Evolutionary conservation across 30 jellyfish, hydroid and myxozoan species (phyloP), one percentile per base, ranked within the genome.

Genomic region (Aurelia aurita): DNA sequence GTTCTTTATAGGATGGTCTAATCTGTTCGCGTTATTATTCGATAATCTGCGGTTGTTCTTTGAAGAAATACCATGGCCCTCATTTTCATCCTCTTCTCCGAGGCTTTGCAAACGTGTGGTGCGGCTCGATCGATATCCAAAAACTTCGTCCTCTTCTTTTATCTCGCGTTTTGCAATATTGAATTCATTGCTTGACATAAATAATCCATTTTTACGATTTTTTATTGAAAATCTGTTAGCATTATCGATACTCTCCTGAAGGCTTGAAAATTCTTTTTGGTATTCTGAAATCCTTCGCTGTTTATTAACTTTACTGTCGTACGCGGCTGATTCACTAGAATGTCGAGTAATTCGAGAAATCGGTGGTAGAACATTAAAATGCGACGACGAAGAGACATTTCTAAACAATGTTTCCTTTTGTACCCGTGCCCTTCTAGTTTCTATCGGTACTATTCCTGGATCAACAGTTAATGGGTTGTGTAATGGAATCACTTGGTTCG

Each of bases 401-500:
- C 51, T 6, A 39, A 39, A 39, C 15, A 39, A 39, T 39, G 51
- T 39, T 39, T 39, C 51, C 51, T 39, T 39, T 39, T 39, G 51
- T 9, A 39, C 51, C 51, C 51, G 51, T 39, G 9, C 51, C 9
- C 51, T 39, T 19, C 5, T 57, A 1, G 49, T 39, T 16, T 26
- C 68, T 6, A 25, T 47, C 6, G 27, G 54, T 19, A 80, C 71
- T 12, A 55, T 19, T 29, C 39, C 45, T 10, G 93, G 80, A 12
- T 23, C 74, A 14, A 3, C 47, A 16, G 18, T 28, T 13, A 7
- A 8, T 15, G 79, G 74, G 8, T n/a, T 12, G 15, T 45, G 55
- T 25, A 87, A 66, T 9, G 96, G 96, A 20, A 87, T 87, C 5
- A 87, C 96, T 44, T 87, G 88, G 59, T 76, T 87, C 20, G 82